These are phyloP conservation scores for Hypsibius dujardini DNA, from an alignment of 1,140 invertebrate species.

Conservation along the genomic window DNA sequence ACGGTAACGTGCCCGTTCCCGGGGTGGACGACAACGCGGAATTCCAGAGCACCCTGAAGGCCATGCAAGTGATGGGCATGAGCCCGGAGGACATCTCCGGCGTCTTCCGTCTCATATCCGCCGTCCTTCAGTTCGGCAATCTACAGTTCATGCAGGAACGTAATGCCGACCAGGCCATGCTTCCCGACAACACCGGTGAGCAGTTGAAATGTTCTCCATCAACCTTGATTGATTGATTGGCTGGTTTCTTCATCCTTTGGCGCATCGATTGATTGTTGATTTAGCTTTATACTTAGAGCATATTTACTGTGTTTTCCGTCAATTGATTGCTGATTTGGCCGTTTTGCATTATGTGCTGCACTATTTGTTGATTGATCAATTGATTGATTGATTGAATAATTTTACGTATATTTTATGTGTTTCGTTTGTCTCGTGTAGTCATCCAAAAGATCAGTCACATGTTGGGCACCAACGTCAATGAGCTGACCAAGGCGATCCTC, in stretches of 20 bases:
- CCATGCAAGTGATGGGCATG: slow-evolving; percentile 99
- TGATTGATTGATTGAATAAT: too few species aligned
- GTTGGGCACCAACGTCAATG: slow-evolving; percentile 74
- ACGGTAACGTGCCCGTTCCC: slow-evolving; percentile 57
- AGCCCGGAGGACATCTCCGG: slow-evolving; percentile 65
- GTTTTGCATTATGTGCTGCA: too few species aligned
- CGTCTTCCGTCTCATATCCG: slow-evolving; percentile 83
- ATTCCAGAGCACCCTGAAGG: slow-evolving; percentile 79
- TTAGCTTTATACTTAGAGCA: too few species aligned
- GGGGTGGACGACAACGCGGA: slow-evolving; percentile 85
- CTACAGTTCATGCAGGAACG: slow-evolving; percentile 97
- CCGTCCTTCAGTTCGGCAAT: slow-evolving; percentile 86
- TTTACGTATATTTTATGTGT: too few species aligned
- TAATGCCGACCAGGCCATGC: slow-evolving; percentile 90
- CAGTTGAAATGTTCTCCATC: slow-evolving; percentile 38
- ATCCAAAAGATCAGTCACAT: slow-evolving; percentile 52
- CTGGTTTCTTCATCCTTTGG: too few species aligned
- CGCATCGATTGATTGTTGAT: too few species aligned
- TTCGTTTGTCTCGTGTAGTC: slow-evolving; percentile 29
- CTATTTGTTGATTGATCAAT: too few species aligned
- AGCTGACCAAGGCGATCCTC: slow-evolving; percentile 93
- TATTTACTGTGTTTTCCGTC: too few species aligned
- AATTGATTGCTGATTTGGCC: too few species aligned
- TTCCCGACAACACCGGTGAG: slow-evolving; percentile 92
- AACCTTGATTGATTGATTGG: slow-evolving; percentile 1